Conservation (phyloP, 2,888 invertebrate species). For the Sthenelais limicola region DNA sequence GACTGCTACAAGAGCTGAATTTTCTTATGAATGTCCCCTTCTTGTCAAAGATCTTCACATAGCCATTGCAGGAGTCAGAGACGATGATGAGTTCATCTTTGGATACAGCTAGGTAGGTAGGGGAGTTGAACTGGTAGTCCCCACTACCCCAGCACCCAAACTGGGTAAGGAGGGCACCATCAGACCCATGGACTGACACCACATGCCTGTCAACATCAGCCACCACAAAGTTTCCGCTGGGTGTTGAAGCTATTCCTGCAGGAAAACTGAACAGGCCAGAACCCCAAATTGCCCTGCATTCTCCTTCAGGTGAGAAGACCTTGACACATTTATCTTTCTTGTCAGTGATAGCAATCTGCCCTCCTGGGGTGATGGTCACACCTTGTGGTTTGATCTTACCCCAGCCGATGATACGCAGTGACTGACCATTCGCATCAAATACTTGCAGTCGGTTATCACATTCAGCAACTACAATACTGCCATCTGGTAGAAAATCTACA, state of each 20-base stretch:
- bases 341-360: slow-evolving; percentile 50
- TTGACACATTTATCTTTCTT: slow-evolving; percentile 50
- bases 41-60: slow-evolving; percentile 49
- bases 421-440: slow-evolving; percentile 48
- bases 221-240: slow-evolving; percentile 48
- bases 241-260: slow-evolving; percentile 46
- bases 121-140: slow-evolving; percentile 50
- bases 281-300: slow-evolving; percentile 42
- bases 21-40: slow-evolving; percentile 43
- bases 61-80: slow-evolving; percentile 48
- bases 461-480: slow-evolving; percentile 50
- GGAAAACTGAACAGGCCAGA: slow-evolving; percentile 47
- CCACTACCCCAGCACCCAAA: slow-evolving; percentile 48
- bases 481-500: slow-evolving; percentile 46
- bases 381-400: slow-evolving; percentile 51
- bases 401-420: slow-evolving; percentile 51
- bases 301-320: slow-evolving; percentile 45
- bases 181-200: slow-evolving; percentile 48
- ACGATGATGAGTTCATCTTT: slow-evolving; percentile 49
- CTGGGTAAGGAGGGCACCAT: slow-evolving; percentile 44
- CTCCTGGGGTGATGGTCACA: slow-evolving; percentile 43
- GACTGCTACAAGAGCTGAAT: slow-evolving; percentile 27
- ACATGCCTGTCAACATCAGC: slow-evolving; percentile 48
- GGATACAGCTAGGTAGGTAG: slow-evolving; percentile 49
- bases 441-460: slow-evolving; percentile 52